These are phyloP conservation scores for Marmota flaviventris DNA, from an alignment of 2,113 vertebrate genomes.

Conservation along the genomic window DNA sequence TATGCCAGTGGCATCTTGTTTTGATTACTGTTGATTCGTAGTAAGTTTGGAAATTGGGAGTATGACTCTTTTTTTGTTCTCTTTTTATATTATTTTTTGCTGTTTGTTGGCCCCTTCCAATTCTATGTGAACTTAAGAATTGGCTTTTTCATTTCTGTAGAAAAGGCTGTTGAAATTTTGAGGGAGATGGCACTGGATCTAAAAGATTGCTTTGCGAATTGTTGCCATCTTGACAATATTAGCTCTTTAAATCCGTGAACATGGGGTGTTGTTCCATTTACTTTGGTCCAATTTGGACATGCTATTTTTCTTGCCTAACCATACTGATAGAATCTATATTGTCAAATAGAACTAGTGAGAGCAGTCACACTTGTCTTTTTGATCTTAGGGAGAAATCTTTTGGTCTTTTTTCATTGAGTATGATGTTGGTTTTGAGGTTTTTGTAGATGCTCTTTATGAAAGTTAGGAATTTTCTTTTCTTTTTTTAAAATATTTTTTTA, in stretches of 20 bases:
- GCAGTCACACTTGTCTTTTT: neutral
- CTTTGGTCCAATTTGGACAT: neutral
- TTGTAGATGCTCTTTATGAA: neutral
- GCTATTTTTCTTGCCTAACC: neutral
- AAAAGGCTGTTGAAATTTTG: neutral
- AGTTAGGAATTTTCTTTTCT: neutral
- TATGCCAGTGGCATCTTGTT: neutral
- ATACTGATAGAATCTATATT: neutral
- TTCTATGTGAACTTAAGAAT: neutral
- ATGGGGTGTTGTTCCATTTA: neutral
- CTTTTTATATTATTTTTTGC: neutral
- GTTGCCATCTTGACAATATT: neutral
- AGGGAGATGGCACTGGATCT: neutral
- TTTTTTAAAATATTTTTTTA: neutral
- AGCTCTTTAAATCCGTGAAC: neutral
- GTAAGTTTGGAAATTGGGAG: neutral
- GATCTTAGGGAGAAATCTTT: neutral
- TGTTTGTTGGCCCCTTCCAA: neutral
- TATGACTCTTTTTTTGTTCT: slow-evolving; percentile 1
- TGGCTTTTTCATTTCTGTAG: neutral
- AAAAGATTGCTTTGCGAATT: neutral
- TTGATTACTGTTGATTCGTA: slow-evolving; percentile 2
- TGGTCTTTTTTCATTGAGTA: neutral
- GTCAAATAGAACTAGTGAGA: neutral
- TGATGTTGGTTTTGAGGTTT: neutral